Conservation (phyloP, 2,113 vertebrate genomes). For the Struthidea cinerea region DNA sequence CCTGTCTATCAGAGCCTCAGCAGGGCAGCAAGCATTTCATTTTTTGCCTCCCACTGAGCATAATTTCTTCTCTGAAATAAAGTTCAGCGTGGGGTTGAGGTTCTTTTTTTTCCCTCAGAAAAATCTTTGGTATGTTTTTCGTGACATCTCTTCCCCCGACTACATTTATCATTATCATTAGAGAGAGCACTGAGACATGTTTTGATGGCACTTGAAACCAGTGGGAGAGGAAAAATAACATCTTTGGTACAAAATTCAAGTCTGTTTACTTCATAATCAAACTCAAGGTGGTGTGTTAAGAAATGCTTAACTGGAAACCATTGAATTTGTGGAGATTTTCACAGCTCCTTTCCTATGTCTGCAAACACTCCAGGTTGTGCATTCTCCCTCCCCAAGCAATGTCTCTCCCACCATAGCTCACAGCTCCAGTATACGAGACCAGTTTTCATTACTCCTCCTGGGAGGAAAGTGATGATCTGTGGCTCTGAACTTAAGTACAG, state of each 20-base stretch:
- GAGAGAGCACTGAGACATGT: conserved; percentile 48
- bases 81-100: conserved; percentile 47
- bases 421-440: background rate
- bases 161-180: conserved; percentile 63
- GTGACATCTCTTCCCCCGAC: conserved; percentile 50
- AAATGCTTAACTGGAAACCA: conserved; percentile 27
- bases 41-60: conserved; percentile 56
- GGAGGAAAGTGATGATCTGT: background rate
- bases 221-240: conserved; percentile 56
- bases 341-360: background rate
- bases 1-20: conserved; percentile 49
- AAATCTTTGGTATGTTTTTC: conserved; percentile 56
- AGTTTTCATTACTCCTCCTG: background rate
- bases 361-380: background rate
- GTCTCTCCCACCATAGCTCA: background rate
- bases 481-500: background rate
- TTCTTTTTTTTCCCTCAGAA: conserved; percentile 10
- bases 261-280: conserved; percentile 50
- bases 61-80: conserved; percentile 54
- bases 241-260: conserved; percentile 45
- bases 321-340: conserved; percentile 3
- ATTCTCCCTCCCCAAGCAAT: background rate
- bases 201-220: conserved; percentile 60
- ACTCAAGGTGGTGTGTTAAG: conserved; percentile 36
- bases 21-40: conserved; percentile 49